Evolutionary conservation across 2,888 invertebrate genomes (phyloP).

Genomic region (Actias luna): DNA sequence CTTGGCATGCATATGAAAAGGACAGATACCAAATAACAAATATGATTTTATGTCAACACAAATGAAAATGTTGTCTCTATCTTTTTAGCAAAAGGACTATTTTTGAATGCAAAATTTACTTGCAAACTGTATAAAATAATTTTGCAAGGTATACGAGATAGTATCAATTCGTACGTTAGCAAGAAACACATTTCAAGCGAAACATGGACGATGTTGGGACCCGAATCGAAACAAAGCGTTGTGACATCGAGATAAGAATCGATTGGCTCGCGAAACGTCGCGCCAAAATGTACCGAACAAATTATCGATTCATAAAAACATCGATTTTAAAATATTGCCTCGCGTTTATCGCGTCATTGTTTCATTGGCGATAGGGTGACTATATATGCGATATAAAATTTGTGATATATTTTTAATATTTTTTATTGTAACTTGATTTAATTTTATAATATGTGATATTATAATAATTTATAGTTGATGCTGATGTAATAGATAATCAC

Average conservation of each 20-base stretch:
- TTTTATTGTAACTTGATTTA: not conserved
- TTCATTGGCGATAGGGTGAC: conserved; percentile 62
- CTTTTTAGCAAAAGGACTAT: conserved; percentile 36
- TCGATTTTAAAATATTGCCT: conserved; percentile 78
- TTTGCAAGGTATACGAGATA: conserved; percentile 64
- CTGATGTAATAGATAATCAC: too few species aligned
- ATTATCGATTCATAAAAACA: conserved; percentile 82
- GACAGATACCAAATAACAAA: conserved; percentile 52
- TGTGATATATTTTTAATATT: not conserved
- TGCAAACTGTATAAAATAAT: conserved; percentile 42
- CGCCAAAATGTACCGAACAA: conserved; percentile 78
- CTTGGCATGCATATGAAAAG: conserved; percentile 74
- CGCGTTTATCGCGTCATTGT: conserved; percentile 71
- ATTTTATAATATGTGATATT: too few species aligned
- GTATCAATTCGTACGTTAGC: conserved; percentile 76
- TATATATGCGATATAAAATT: conserved; percentile 28
- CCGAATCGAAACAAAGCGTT: conserved; percentile 79
- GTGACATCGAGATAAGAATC: conserved; percentile 77
- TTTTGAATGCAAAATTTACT: conserved; percentile 32
- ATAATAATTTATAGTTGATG: too few species aligned
- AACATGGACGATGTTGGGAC: conserved; percentile 74
- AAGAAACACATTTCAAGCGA: conserved; percentile 80
- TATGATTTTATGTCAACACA: conserved; percentile 25
- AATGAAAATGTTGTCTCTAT: conserved; percentile 32
- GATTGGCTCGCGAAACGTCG: conserved; percentile 76